Percentiles rank a stretch among this genome's conserved stretches.
Evolutionary conservation across 1,140 invertebrate genomes (phyloP).

Genomic region (Bombus pyrosoma): DNA sequence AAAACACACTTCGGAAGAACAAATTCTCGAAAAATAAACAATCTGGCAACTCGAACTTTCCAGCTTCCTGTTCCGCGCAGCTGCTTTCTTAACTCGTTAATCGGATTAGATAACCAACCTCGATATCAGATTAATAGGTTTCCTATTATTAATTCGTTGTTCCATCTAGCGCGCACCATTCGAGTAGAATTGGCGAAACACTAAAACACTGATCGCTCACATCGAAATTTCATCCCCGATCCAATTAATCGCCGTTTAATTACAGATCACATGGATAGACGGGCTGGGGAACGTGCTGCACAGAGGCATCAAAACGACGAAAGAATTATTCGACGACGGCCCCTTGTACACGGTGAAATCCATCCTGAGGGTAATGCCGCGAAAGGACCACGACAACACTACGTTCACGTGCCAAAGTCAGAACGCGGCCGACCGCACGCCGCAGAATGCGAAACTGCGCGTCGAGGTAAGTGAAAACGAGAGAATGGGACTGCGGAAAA

Average conservation of each 20-base stretch:
- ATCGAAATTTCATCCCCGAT: neutral
- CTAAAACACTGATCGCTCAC: neutral
- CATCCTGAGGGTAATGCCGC: constrained; percentile 92
- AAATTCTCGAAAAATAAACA: neutral
- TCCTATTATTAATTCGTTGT: neutral
- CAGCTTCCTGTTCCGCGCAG: neutral
- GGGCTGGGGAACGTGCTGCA: constrained; percentile 91
- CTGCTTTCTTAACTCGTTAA: neutral
- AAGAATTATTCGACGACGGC: constrained; percentile 89
- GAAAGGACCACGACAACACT: constrained; percentile 93
- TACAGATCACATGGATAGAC: constrained; percentile 96
- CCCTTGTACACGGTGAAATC: constrained; percentile 92
- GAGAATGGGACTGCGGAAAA: constrained; percentile 9
- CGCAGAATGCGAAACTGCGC: constrained; percentile 89
- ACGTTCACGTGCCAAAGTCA: constrained; percentile 95
- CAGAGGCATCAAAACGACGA: constrained; percentile 88
- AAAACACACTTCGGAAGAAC: neutral
- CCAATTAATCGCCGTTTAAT: constrained; percentile 63
- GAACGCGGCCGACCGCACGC: constrained; percentile 91
- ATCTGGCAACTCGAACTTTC: neutral
- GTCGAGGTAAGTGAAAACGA: constrained; percentile 86
- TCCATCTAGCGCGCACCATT: neutral
- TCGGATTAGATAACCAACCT: neutral
- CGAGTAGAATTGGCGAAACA: neutral
- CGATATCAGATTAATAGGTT: neutral